Conservation (phyloP, 2,113 vertebrate genomes). For the Octodon degus region DNA sequence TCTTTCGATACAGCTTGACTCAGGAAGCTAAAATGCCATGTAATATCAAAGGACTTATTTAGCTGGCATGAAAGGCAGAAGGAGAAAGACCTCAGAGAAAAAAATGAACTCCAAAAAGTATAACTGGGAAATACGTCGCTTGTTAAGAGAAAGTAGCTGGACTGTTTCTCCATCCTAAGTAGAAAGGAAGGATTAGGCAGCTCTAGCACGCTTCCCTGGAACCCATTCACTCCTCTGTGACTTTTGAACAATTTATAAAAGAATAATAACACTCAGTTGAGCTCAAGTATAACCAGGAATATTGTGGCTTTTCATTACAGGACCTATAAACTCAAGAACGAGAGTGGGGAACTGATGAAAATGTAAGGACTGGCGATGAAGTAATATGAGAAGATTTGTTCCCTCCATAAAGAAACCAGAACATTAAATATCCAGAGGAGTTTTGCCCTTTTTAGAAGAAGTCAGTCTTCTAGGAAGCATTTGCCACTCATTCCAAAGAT, state of each 20-base stretch:
- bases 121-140: not conserved
- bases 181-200: not conserved
- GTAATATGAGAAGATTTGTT: not conserved
- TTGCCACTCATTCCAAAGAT: slow-evolving; percentile 6
- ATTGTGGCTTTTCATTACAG: not conserved
- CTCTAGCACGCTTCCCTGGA: not conserved
- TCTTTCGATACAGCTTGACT: not conserved
- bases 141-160: not conserved
- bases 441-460: not conserved
- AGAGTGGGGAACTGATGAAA: not conserved
- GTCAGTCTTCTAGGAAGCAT: not conserved
- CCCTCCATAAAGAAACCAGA: not conserved
- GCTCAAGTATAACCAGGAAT: slow-evolving; percentile 18
- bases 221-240: not conserved
- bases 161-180: not conserved
- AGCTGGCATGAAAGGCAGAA: not conserved
- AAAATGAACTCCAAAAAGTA: not conserved
- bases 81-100: not conserved
- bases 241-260: slow-evolving; percentile 34
- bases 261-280: slow-evolving; percentile 6
- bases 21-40: not conserved
- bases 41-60: not conserved
- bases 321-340: not conserved
- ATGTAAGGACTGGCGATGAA: not conserved
- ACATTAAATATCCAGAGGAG: not conserved